Conservation (phyloP, 2,888 invertebrate species). For the Microctonus brassicae region DNA sequence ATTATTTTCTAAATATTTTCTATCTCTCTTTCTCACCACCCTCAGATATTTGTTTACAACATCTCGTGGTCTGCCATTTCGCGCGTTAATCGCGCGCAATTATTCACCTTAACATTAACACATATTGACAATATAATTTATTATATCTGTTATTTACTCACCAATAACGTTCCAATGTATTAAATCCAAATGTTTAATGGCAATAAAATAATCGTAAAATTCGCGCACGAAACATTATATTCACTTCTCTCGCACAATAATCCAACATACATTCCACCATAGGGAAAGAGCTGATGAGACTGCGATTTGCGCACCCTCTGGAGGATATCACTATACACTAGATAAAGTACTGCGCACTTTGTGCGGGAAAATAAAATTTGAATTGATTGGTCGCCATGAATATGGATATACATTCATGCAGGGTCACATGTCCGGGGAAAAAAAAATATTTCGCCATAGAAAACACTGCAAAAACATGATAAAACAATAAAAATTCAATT, state of each 20-base stretch:
- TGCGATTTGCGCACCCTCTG: conserved; percentile 54
- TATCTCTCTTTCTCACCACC: neutral
- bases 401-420: neutral
- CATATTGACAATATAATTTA: neutral
- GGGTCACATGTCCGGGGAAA: neutral
- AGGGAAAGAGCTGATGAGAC: conserved; percentile 50
- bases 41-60: conserved; percentile 59
- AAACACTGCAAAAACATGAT: too few species aligned
- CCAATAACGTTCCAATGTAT: neutral
- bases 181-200: conserved; percentile 9
- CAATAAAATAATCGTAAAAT: conserved; percentile 12
- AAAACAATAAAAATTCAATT: too few species aligned
- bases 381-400: neutral
- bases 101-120: conserved; percentile 20
- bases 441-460: too few species aligned
- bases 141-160: neutral
- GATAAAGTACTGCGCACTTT: conserved; percentile 52
- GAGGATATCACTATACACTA: conserved; percentile 52
- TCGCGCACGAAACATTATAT: conserved; percentile 55
- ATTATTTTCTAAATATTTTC: too few species aligned
- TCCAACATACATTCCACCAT: conserved; percentile 60
- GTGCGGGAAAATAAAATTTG: conserved; percentile 11
- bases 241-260: conserved; percentile 58
- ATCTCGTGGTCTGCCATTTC: conserved; percentile 41
- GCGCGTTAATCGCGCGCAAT: conserved; percentile 38